Percentiles rank a stretch among this genome's conserved stretches.
These are phyloP conservation scores for Watersipora subatra DNA, from an alignment of 1,140 invertebrate genomes.

Conservation along the genomic window DNA sequence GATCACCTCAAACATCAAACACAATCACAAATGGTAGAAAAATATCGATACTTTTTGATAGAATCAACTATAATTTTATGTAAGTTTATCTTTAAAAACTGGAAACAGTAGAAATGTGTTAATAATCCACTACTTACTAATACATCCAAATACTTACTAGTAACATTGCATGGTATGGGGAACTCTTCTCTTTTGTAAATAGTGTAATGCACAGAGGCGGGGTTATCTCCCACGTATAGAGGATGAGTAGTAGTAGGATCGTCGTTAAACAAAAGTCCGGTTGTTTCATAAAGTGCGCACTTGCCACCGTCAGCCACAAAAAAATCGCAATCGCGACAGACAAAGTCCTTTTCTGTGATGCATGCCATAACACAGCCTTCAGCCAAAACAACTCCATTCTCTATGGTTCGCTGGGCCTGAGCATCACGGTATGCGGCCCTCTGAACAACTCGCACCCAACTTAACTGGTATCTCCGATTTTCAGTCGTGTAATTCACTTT, in stretches of 20 bases:
- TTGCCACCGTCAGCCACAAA: background rate
- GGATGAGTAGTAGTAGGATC: background rate
- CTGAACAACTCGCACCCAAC: background rate
- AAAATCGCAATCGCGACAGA: background rate
- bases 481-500: background rate
- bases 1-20: too few relatives aligned
- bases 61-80: background rate
- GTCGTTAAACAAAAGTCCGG: background rate
- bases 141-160: too few relatives aligned
- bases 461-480: too few relatives aligned
- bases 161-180: background rate
- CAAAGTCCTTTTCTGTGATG: background rate
- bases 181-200: background rate
- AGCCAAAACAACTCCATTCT: background rate
- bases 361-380: background rate
- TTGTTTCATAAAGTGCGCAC: background rate
- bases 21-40: too few relatives aligned
- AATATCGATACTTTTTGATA: too few relatives aligned
- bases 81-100: background rate
- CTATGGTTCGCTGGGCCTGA: background rate
- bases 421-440: background rate
- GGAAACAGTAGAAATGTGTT: background rate
- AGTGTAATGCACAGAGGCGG: background rate
- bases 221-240: background rate
- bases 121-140: too few relatives aligned